phyloP scores from a whole-genome alignment of 2,113 vertebrate genomes.

The Saccopteryx leptura region DNA sequence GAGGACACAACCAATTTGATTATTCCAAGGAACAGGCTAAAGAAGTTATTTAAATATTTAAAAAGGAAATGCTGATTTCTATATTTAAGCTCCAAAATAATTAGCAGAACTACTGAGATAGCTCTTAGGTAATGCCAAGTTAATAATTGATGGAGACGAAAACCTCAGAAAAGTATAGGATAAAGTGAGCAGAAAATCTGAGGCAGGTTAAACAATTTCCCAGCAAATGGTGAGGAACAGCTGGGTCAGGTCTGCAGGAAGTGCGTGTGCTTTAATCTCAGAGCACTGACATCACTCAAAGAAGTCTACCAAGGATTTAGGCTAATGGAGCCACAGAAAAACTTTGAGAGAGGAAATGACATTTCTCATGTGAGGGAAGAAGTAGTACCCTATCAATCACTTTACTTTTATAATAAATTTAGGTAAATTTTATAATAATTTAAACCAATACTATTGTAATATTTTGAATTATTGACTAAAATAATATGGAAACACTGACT shows the following conservation, averaged over 20 bases:
- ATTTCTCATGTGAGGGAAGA: neutral
- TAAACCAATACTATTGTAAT: neutral
- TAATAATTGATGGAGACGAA: conserved; percentile 56
- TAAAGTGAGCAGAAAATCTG: neutral
- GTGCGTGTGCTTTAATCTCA: neutral
- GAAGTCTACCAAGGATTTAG: neutral
- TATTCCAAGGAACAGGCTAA: neutral
- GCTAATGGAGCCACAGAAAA: neutral
- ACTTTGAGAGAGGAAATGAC: neutral
- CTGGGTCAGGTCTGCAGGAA: accelerated
- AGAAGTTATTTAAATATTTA: conserved; percentile 61
- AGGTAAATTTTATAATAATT: neutral
- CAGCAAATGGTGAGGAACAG: neutral
- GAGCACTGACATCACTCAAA: neutral
- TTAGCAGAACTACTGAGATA: conserved; percentile 18
- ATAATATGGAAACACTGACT: neutral
- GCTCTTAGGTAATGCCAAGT: neutral
- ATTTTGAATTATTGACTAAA: neutral
- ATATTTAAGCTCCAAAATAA: conserved; percentile 43
- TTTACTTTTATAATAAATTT: neutral
- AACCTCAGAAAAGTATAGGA: neutral
- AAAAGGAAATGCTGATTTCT: conserved; percentile 40
- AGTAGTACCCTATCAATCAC: neutral
- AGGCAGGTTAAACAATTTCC: neutral
- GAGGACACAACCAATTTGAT: neutral